Conservation (phyloP, 2,888 invertebrate species). For the Nomada ruficornis region DNA sequence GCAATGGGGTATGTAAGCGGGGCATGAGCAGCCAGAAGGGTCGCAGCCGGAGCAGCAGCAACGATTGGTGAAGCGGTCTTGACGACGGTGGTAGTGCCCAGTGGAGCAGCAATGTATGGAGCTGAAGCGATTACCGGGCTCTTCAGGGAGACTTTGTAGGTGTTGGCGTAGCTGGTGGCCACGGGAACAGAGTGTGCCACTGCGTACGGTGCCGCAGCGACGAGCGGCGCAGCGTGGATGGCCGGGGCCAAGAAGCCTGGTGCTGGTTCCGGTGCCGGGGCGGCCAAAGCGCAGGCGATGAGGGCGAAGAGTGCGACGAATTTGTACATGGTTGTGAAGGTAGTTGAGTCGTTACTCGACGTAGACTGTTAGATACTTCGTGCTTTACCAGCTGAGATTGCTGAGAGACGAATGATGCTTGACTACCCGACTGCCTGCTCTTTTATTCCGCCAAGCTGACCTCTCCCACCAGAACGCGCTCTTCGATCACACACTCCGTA, state of each 20-base stretch:
- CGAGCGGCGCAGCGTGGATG: conserved; percentile 70
- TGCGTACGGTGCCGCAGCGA: conserved; percentile 79
- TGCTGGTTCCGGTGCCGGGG: conserved; percentile 80
- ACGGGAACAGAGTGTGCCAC: conserved; percentile 86
- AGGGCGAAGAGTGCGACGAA: conserved; percentile 74
- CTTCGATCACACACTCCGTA: conserved; percentile 15
- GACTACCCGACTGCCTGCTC: conserved; percentile 47
- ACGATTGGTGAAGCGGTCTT: conserved; percentile 74
- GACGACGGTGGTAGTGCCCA: conserved; percentile 78
- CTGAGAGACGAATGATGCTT: conserved; percentile 75
- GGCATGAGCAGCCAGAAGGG: conserved; percentile 79
- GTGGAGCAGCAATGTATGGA: conserved; percentile 83
- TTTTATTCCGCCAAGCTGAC: conserved; percentile 73
- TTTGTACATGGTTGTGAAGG: conserved; percentile 75
- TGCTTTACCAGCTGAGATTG: conserved; percentile 40
- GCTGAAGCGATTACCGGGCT: conserved; percentile 76
- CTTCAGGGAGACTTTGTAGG: conserved; percentile 86
- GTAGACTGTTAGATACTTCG: not conserved
- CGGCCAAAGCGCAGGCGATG: conserved; percentile 84
- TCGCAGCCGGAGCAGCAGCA: conserved; percentile 69
- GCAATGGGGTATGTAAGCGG: conserved; percentile 69
- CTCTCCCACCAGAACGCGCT: conserved; percentile 64
- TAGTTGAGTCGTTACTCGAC: conserved; percentile 12
- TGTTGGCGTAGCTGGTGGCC: conserved; percentile 88
- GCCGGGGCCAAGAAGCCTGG: conserved; percentile 78